phyloP scores from a whole-genome alignment of 2,113 vertebrate genomes.

The Nycticryphes semicollaris region DNA sequence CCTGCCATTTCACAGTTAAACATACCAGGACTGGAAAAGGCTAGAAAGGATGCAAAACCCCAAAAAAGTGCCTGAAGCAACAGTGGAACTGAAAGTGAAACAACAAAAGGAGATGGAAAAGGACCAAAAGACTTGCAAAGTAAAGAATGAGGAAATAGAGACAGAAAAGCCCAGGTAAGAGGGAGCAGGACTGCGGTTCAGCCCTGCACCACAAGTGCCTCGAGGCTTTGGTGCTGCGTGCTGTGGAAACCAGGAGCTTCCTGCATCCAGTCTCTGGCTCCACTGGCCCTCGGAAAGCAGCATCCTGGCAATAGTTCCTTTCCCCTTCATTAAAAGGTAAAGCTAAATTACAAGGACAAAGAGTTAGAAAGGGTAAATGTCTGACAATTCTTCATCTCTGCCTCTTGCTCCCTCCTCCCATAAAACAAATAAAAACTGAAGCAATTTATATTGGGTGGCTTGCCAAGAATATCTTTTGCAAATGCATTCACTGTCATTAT shows the following conservation, averaged over 20 bases:
- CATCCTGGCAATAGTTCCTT: neutral
- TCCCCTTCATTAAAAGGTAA: neutral
- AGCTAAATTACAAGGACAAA: constrained; percentile 16
- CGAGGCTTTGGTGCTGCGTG: neutral
- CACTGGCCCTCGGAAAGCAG: neutral
- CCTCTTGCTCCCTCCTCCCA: neutral
- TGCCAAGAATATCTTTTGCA: neutral
- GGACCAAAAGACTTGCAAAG: neutral
- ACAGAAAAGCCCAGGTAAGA: neutral
- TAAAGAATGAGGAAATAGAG: neutral
- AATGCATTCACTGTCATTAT: neutral
- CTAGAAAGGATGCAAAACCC: neutral
- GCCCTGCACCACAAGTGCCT: neutral
- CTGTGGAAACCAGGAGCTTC: neutral
- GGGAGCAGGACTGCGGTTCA: neutral
- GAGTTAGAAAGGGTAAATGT: neutral
- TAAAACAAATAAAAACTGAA: constrained; percentile 33
- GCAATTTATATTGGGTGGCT: neutral
- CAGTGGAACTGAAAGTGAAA: neutral
- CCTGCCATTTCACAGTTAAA: neutral
- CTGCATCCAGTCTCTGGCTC: neutral
- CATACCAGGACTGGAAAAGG: neutral
- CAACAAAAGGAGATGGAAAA: neutral
- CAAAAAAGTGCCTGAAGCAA: neutral
- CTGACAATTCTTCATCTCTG: neutral